Base-by-base conservation (phyloP, 2,797 vertebrate genomes). In the Helicolenus hilgendorfi region DNA sequence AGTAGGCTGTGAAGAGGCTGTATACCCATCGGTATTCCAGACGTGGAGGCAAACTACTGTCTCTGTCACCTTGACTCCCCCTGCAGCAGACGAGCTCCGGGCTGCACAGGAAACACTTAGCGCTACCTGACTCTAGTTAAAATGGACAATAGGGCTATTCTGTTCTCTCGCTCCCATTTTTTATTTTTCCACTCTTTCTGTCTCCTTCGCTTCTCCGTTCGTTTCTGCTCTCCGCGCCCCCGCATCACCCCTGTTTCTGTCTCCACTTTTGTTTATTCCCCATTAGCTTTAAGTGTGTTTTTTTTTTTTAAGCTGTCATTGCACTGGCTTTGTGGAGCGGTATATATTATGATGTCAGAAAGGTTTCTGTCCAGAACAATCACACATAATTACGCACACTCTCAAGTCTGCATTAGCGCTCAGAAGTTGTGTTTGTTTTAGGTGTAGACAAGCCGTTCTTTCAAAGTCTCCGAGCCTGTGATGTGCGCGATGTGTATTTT, bases 21-120 rank as follows among this genome's bases (percentile, higher is more conserved):
- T 83, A 75, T 85, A 77, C 84, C 94, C 89, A 96, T 96, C 93
- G 89, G 95, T 96, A 95, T 96, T 96, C 95, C 87, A 94, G 92
- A 94, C 91, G 62, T 92, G 69, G 80, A 94, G 86, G 88, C 89
- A 90, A 91, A 91, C 89, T 87, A 91, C 92, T 82, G 83, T 89
- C 94, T 91, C 88, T 94, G 94, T 96, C 95, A 96, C 96, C 95
- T 96, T 97, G 95, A 96, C 92, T 96, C 85, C 92, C 87, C 90
- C 92, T 85, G 91, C 89, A 89, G 84, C 85, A 94, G 88, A 91
- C 59, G 65, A 79, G 81, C 85, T 74, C 85, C 3, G 65, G 84
- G 85, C 82, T 88, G 89, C 90, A 86, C 89, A 90, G 89, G 88
- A 94, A 92, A 90, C 93, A 91, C 93, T 91, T 91, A 91, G 68